phyloP scores from a whole-genome alignment of 35 echinoderm and acorn worm species.

The Patiria miniata region DNA sequence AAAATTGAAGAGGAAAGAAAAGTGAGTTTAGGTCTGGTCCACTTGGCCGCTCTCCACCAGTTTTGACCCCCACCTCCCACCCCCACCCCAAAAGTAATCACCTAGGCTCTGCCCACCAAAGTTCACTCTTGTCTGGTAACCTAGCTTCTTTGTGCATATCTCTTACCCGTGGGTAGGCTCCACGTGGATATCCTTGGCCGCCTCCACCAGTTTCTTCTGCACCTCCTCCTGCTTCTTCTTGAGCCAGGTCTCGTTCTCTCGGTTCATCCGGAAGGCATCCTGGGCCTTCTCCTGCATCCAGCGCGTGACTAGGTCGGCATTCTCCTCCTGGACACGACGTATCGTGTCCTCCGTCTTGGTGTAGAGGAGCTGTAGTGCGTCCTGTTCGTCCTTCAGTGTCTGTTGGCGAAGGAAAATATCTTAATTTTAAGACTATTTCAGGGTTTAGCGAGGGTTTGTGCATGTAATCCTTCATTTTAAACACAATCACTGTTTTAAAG shows the following conservation, averaged over 20 bases:
- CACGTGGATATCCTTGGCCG: constrained; percentile 29
- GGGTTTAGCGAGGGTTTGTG: background rate
- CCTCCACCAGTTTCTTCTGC: constrained; percentile 48
- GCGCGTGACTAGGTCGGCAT: constrained; percentile 67
- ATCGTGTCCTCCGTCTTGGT: constrained; percentile 63
- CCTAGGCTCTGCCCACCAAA: too few species aligned
- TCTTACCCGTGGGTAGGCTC: background rate
- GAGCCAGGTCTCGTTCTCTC: constrained; percentile 68
- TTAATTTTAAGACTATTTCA: too few species aligned
- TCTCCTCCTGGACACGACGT: constrained; percentile 63
- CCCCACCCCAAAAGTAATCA: too few species aligned
- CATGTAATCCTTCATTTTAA: too few species aligned
- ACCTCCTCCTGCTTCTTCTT: constrained; percentile 60
- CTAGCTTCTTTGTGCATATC: too few species aligned
- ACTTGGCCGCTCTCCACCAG: too few species aligned
- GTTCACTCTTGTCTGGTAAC: too few species aligned
- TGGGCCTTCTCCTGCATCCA: constrained; percentile 78
- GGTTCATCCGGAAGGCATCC: constrained; percentile 68
- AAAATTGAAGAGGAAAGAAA: background rate
- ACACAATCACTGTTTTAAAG: too few species aligned
- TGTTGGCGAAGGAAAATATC: background rate
- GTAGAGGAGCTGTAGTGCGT: constrained; percentile 70
- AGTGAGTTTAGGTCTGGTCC: too few species aligned
- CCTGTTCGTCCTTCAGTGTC: constrained; percentile 75
- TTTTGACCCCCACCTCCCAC: too few species aligned